These are phyloP conservation scores for Ornithorhynchus anatinus DNA, from an alignment of 2,113 vertebrate species.

Conservation along the genomic window DNA sequence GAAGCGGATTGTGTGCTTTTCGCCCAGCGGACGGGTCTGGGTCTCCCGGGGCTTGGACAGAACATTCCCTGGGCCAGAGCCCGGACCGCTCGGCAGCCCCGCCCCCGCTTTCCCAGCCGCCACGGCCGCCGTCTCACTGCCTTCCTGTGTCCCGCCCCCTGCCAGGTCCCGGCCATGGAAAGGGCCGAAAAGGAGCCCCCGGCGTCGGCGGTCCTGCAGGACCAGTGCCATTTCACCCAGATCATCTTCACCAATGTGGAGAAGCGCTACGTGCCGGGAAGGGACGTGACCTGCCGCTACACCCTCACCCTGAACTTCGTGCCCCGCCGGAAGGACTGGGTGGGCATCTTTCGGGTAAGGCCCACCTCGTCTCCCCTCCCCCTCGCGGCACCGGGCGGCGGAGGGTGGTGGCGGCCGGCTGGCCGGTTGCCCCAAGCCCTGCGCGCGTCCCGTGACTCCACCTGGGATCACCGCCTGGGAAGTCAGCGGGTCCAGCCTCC, in stretches of 20 bases:
- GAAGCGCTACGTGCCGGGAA: slow-evolving; percentile 61
- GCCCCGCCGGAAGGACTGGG: slow-evolving; percentile 69
- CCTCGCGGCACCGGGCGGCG: too few species aligned
- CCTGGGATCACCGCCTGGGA: too few species aligned
- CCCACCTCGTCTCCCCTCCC: too few species aligned
- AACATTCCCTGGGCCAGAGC: slow-evolving; percentile 22
- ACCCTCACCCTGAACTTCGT: slow-evolving; percentile 40
- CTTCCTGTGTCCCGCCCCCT: not conserved
- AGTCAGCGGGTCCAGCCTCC: too few species aligned
- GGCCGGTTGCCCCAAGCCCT: too few species aligned
- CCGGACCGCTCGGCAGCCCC: not conserved
- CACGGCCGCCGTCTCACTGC: not conserved
- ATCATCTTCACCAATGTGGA: slow-evolving; percentile 65
- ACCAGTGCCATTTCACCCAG: slow-evolving; percentile 62
- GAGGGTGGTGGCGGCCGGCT: too few species aligned
- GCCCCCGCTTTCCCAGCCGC: not conserved
- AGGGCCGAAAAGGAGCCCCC: slow-evolving; percentile 44
- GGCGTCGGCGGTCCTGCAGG: slow-evolving; percentile 45
- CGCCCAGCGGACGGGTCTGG: not conserved
- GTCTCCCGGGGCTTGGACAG: not conserved
- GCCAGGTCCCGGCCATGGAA: slow-evolving; percentile 55
- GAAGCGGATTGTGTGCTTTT: slow-evolving; percentile 8
- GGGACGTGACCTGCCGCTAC: slow-evolving; percentile 64
- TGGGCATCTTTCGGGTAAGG: slow-evolving; percentile 75
- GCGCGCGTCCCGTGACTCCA: too few species aligned